Conservation (phyloP, 2,888 invertebrate genomes). For the Protula sp. region DNA sequence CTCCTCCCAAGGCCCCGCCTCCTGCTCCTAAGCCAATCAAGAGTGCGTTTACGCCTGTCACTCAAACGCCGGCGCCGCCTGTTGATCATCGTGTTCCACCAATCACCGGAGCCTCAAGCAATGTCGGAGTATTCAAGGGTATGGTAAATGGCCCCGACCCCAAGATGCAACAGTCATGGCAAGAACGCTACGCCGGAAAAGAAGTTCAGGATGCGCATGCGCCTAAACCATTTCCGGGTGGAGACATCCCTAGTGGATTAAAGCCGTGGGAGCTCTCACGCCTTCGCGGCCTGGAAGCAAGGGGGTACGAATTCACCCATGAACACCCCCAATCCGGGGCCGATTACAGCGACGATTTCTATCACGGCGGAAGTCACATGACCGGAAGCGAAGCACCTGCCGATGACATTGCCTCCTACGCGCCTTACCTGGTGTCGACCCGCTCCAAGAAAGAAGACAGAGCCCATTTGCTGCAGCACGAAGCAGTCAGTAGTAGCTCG, state of each 20-base stretch:
- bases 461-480: background rate
- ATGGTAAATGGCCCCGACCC: too few species aligned
- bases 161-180: conserved; percentile 4
- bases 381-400: background rate
- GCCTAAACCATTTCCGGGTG: background rate
- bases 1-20: background rate
- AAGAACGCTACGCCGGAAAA: background rate
- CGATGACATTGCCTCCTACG: background rate
- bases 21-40: background rate
- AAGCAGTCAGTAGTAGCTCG: background rate
- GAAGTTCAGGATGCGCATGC: background rate
- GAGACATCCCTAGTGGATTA: background rate
- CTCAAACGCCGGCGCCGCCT: background rate
- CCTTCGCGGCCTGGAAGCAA: conserved; percentile 12
- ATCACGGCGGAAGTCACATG: background rate
- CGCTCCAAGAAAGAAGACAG: background rate
- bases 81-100: too few species aligned
- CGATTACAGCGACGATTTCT: background rate
- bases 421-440: background rate
- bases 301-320: conserved; percentile 1
- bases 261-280: conserved; percentile 11
- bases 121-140: background rate
- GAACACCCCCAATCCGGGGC: background rate
- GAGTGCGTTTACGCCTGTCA: background rate
- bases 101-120: too few species aligned